Evolutionary conservation across 2,113 vertebrate genomes (phyloP), one percentile per base, ranked within the genome.

Genomic region (Centrocercus urophasianus): DNA sequence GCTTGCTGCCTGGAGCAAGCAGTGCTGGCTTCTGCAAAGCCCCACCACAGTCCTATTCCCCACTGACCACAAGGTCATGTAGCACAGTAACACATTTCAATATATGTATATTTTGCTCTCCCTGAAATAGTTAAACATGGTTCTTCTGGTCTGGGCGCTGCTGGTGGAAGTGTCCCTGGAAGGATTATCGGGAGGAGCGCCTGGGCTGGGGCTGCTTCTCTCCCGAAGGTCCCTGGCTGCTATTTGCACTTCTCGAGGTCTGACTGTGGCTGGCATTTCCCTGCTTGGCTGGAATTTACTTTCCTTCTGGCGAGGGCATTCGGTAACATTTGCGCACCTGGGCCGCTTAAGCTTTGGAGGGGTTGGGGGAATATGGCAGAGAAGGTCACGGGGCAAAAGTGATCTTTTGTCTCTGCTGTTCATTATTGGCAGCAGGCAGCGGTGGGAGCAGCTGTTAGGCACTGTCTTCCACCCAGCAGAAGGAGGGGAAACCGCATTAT

Each of bases 241-340:
- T 98, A 97, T 98, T 98, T 98, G 97, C 97, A 97, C 95, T 97
- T 93, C 96, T 86, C 15, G 27, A 93, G 95, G 95, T 96, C 97
- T 95, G 96, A 93, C 95, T 63, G 92, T 25, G 1, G 90, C 93
- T 98, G 97, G 96, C 97, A 98, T 98, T 98, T 98, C 93, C 96
- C 90, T 32, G 2, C 90, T 83, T 95, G 47, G 54, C 77, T 98
- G 97, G 95, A 97, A 97, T 98, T 98, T 97, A 97, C 97, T 96
- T 90, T 97, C 88, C 16, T 77, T 95, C 42, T 80, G 78, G 88
- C 4, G 0, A 91, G 96, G 96, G 97, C 96, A 85, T 95, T 86
- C 90, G 71, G 93, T 98, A 97, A 97, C 97, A 98, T 98, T 98
- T 98, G 96, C 97, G 89, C 97, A 98, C 96, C 98, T 97, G 97